A percentile compares a stretch with the other conserved stretches of the same genome.
phyloP scores from a whole-genome alignment of 1,140 invertebrate species.

The Elysia chlorotica region DNA sequence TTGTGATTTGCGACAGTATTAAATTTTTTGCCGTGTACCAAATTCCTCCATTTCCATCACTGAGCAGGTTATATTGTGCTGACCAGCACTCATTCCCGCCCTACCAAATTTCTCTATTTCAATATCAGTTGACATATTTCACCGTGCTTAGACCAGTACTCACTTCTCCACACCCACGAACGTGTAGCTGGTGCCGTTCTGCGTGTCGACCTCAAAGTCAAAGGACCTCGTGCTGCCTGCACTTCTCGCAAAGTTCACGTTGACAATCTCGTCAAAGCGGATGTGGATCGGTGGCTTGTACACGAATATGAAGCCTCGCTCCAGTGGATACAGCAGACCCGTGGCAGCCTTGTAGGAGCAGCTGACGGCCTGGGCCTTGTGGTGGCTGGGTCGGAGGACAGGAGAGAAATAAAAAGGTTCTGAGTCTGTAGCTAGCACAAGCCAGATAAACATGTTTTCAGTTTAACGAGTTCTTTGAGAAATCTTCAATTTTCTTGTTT shows the following conservation, averaged over 20 bases:
- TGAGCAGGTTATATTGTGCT: too few species aligned
- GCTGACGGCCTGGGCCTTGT: conserved; percentile 87
- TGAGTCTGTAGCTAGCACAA: too few species aligned
- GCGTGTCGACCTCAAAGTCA: conserved; percentile 92
- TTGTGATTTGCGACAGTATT: too few species aligned
- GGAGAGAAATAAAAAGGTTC: too few species aligned
- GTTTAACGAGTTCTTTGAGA: too few species aligned
- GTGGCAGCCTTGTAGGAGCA: conserved; percentile 99
- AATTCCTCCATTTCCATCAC: too few species aligned
- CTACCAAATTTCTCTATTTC: neutral
- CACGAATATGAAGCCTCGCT: conserved; percentile 98
- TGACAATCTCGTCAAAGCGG: conserved; percentile 94
- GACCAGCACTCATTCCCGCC: too few species aligned
- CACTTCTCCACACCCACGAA: conserved; percentile 97
- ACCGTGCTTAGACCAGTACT: conserved; percentile 29
- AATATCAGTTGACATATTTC: neutral
- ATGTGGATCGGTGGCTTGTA: conserved; percentile 99
- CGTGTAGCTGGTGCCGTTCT: conserved; percentile 86
- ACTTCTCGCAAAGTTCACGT: conserved; percentile 95
- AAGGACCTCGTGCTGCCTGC: conserved; percentile 87
- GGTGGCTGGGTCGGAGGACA: conserved; percentile 73
- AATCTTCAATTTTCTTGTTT: too few species aligned
- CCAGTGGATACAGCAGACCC: conserved; percentile 96
- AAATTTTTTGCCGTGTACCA: too few species aligned
- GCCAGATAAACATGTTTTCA: too few species aligned